A percentile compares a stretch with the other conserved stretches of the same genome.
These are phyloP conservation scores for Romanogobio albipinnatus DNA, from an alignment of 2,113 vertebrate genomes.

Conservation along the genomic window DNA sequence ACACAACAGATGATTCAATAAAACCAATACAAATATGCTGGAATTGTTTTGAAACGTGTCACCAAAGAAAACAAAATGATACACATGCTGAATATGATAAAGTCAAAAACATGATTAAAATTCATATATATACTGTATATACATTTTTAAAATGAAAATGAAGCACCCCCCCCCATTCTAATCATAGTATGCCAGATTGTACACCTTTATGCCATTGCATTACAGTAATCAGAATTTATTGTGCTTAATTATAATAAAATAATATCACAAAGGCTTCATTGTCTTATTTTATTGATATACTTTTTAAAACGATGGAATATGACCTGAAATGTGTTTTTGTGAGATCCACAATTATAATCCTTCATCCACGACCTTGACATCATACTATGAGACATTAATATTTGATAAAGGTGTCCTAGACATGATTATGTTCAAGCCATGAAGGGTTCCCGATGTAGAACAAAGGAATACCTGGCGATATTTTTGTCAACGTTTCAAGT, in stretches of 20 bases:
- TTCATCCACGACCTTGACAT: slow-evolving; percentile 4
- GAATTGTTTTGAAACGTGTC: not conserved
- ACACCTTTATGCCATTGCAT: no score
- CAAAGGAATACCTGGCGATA: not conserved
- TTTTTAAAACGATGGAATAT: not conserved
- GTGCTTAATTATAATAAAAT: no score
- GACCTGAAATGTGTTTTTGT: not conserved
- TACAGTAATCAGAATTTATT: no score
- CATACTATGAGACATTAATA: slow-evolving; percentile 27
- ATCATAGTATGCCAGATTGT: not conserved
- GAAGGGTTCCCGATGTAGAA: not conserved
- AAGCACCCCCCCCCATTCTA: no score
- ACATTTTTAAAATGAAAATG: no score
- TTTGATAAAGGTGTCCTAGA: slow-evolving; percentile 32
- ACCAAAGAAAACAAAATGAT: not conserved
- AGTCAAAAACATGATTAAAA: not conserved
- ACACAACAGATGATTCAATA: not conserved
- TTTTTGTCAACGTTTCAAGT: not conserved
- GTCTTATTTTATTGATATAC: not conserved
- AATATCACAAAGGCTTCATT: not conserved
- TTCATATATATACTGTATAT: no score
- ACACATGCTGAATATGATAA: not conserved
- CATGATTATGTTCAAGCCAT: slow-evolving; percentile 9
- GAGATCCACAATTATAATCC: not conserved
- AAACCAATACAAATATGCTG: not conserved